Evolutionary conservation across 23 tunicate genomes (phyloP).

Genomic region (Halocynthia roretzi): DNA sequence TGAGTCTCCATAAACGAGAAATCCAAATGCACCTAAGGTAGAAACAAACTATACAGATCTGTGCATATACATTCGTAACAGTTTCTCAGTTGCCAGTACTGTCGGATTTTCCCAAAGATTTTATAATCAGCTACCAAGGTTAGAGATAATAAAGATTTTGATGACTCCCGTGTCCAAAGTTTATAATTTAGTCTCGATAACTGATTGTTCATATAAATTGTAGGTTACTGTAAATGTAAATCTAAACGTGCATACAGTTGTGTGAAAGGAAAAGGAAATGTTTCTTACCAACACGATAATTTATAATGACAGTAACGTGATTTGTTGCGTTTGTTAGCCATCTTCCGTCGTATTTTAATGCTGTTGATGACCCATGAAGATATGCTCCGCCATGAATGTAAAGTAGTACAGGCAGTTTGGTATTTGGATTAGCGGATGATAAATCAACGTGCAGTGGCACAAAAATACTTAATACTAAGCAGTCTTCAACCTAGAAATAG

Average conservation of each 20-base stretch:
- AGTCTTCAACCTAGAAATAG: slow-evolving; percentile 34
- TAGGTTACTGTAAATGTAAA: too few species aligned
- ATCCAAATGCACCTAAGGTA: slow-evolving; percentile 37
- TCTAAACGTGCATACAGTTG: too few species aligned
- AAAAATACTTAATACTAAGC: slow-evolving; percentile 61
- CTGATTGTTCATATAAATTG: too few species aligned
- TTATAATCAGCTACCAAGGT: neutral
- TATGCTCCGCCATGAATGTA: slow-evolving; percentile 91
- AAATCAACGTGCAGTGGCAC: slow-evolving; percentile 50
- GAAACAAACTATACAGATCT: neutral
- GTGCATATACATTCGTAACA: too few species aligned
- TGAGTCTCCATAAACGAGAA: slow-evolving; percentile 21
- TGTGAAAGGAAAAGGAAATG: too few species aligned
- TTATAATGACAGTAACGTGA: slow-evolving; percentile 59
- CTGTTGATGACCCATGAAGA: slow-evolving; percentile 44
- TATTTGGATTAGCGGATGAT: slow-evolving; percentile 36
- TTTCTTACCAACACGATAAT: slow-evolving; percentile 75
- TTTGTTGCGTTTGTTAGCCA: slow-evolving; percentile 44
- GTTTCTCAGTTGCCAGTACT: too few species aligned
- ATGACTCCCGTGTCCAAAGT: neutral
- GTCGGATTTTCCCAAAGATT: neutral
- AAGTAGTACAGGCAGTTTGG: slow-evolving; percentile 64
- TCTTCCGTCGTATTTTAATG: slow-evolving; percentile 55
- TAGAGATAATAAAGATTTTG: neutral
- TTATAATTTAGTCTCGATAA: neutral